Evolutionary conservation across 2,797 vertebrate species (phyloP), one percentile per base, ranked within the genome.

Genomic region (Cirrhinus molitorella): DNA sequence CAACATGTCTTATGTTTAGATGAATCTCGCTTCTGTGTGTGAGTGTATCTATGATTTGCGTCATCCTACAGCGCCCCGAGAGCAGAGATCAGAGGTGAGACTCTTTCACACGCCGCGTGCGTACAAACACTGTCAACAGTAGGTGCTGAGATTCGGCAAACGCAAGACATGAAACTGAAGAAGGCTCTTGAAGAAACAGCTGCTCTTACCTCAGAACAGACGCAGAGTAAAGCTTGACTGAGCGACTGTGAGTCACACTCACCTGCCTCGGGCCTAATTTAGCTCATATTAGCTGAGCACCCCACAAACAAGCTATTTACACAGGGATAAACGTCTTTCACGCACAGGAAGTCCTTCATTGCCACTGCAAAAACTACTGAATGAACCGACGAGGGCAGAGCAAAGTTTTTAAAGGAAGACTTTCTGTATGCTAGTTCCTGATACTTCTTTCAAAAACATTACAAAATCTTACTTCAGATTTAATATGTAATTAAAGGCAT

Each of bases 241-340:
- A 75, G 76, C 34, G 68, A 61, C 63, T 51, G 75, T 85, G 84
- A 87, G 76, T 86, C 83, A 85, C 37, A 55, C 80, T 82, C 72
- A 59, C 73, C 73, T 81, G 79, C 83, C 73, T 65, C 25, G 37
- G 81, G 83, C 80, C 78, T 87, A 79, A 88, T 83, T 68, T 78
- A 89, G 79, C 78, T 72, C 49, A 66, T 85, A 85, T 83, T 87
- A 68, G 83, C 84, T 81, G 80, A 84, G 74, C 85, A 79, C 73
- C 75, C 79, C 71, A 68, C 57, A 70, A 79, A 80, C 74, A 47
- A 78, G 40, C 74, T 86, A 61, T 90, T 87, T 86, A 76, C 57
- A 80, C 79, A 74, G 21, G 79, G 67, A 89, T 86, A 71, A 86
- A 75, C 55, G 83, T 89, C 73, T 88, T 40, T 86, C 74, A 51